Evolutionary conservation across 2,113 vertebrate species (phyloP).

Genomic region (Fukomys damarensis): DNA sequence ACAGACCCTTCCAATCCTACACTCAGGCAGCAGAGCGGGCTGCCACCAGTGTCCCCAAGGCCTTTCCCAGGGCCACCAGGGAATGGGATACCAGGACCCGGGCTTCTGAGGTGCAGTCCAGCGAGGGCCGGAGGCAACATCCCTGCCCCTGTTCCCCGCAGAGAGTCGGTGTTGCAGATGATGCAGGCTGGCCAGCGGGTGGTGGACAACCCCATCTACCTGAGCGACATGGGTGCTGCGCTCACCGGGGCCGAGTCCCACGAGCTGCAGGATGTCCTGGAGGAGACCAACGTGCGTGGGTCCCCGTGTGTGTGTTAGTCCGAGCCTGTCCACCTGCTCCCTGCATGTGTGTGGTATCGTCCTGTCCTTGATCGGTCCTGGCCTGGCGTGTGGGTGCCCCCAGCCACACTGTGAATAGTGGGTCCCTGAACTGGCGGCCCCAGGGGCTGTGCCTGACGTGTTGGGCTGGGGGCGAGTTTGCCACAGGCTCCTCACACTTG

Average conservation of each 20-base stretch:
- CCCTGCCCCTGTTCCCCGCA: slow-evolving; percentile 71
- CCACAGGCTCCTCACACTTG: not conserved
- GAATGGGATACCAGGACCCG: not conserved
- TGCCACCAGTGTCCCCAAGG: not conserved
- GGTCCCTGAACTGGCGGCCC: not conserved
- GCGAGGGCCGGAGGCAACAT: not conserved
- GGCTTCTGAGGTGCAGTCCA: not conserved
- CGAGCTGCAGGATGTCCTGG: slow-evolving; percentile 96
- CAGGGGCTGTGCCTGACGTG: not conserved
- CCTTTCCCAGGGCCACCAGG: not conserved
- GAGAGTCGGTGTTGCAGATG: slow-evolving; percentile 99
- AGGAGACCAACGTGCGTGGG: slow-evolving; percentile 94
- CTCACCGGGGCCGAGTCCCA: slow-evolving; percentile 96
- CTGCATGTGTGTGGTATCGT: not conserved
- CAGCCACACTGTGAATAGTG: not conserved
- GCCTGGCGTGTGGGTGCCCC: not conserved
- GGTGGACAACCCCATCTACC: slow-evolving; percentile 98
- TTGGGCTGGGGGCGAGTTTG: not conserved
- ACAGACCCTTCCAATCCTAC: not conserved
- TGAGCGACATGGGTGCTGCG: slow-evolving; percentile 98
- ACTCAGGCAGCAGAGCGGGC: not conserved
- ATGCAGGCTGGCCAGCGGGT: slow-evolving; percentile 99
- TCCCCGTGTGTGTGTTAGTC: too few species aligned
- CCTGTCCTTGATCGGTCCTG: not conserved
- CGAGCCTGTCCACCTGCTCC: too few species aligned